Evolutionary conservation across 2,888 invertebrate genomes (phyloP).

Genomic region (Rotaria magnacalcarata): DNA sequence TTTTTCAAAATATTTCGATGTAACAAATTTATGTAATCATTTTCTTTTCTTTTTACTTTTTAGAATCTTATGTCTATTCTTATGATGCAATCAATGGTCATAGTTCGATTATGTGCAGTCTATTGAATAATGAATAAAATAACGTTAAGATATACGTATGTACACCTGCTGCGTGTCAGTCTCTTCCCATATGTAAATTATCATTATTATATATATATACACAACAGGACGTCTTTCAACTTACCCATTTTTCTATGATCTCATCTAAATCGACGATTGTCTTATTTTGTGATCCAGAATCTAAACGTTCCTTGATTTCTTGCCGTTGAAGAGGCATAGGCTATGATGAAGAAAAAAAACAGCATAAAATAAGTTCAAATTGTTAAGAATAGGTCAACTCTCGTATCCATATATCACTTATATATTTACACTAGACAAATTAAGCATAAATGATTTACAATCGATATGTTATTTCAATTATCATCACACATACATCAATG

Average conservation of each 20-base stretch:
- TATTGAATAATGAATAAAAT: not conserved
- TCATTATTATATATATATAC: not conserved
- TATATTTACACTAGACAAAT: not conserved
- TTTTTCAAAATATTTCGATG: too few relatives aligned
- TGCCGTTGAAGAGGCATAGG: not conserved
- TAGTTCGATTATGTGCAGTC: not conserved
- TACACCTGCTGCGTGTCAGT: not conserved
- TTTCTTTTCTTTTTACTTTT: too few relatives aligned
- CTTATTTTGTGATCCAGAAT: conserved; percentile 1
- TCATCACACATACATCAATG: not conserved
- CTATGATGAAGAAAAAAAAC: not conserved
- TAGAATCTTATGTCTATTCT: too few relatives aligned
- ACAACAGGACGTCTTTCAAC: not conserved
- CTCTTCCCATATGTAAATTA: not conserved
- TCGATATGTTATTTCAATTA: conserved; percentile 6
- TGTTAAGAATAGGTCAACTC: not conserved
- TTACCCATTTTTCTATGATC: conserved; percentile 29
- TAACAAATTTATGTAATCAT: too few relatives aligned
- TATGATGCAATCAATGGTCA: not conserved
- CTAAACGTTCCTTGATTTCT: conserved; percentile 4
- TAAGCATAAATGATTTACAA: conserved; percentile 18
- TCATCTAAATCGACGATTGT: conserved; percentile 19
- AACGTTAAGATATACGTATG: not conserved
- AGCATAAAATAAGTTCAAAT: not conserved
- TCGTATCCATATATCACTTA: not conserved